Base-by-base conservation (phyloP, 2,797 vertebrate species). In the Spatula clypeata region DNA sequence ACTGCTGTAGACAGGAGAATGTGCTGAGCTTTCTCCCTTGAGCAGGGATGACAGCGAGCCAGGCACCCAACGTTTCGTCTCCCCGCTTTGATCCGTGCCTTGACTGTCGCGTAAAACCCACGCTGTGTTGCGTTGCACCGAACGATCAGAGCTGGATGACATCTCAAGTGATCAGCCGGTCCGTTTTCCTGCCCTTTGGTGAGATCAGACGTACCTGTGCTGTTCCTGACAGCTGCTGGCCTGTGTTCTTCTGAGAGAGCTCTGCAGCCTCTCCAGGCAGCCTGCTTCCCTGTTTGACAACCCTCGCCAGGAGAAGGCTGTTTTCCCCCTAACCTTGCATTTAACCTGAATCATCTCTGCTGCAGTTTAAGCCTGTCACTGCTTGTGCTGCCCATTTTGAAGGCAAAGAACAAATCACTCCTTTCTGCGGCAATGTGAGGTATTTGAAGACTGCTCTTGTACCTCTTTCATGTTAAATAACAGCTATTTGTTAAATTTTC, bases 361-460 rank as follows among this genome's bases (percentile, higher is more conserved):
- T 90, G 60, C 58, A 8, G 42, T 79, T 94, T 67, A 76, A 95
- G 90, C 74, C 42, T 91, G 77, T 70, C 83, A 49, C 55, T 85
- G 73, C 51, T 79, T 77, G 45, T 89, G 60, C 51, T 20, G 5
- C 64, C 64, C 47, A 2, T 82, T 92, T 54, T 49, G 20, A 88
- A 67, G 75, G 64, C 19, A 76, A 86, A 38, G 90, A 76, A 66
- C 51, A 82, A 60, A 71, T 70, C n/a, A 74, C 79, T 87, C 44
- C 34, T 91, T 70, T 73, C 79, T 4, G 1, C n/a, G 71, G 83
- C 27, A 44, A 2, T 49, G 53, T 75, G 90, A 93, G 92, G 92
- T 90, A 93, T 93, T 87, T 92, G 92, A 92, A 70, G 53, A 70
- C 74, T 92, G 19, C 65, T 96, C 81, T 31, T 29, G 51, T 73